Base-by-base conservation (phyloP, 2,797 vertebrate genomes). In the Spinibarbus caldwelli region DNA sequence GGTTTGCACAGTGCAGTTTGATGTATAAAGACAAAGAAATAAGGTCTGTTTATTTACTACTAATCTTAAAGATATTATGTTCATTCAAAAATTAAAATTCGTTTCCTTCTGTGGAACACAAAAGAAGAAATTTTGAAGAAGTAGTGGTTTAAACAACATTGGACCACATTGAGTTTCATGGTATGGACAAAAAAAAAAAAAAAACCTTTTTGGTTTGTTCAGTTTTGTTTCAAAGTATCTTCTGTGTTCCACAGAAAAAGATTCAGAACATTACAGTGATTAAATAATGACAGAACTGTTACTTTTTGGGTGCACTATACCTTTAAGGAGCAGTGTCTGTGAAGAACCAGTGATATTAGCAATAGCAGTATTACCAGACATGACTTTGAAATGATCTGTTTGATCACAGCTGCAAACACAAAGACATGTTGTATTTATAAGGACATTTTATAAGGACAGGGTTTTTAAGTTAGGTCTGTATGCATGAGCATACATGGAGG, bases 381-480 rank as follows among this genome's bases (percentile, higher is more conserved):
- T 64, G 15, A 43, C 19, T 62, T 64, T 41, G 9, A 43, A 66
- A 64, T 64, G 2, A 76, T 82, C 19, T n/a, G 21, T 81, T 29
- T 19, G 15, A 23, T 17, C 12, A 82, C n/a, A 29, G 12, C n/a
- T 82, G n/a, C 47, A 72, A 11, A 59, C 29, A 82, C n/a, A 47
- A 45, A 72, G 17, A 71, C 38, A 59, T 45, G 29, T 34, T 47
- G 54, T 52, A 47, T 75, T 3, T 64, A 34, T 49, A 14, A 52
- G 21, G 17, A 12, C n/a, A n/a, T n/a, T 59, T 26, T 59, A 26
- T 59, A 31, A 14, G 64, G 10, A 49, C 43, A 57, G 11, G 19
- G 80, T 21, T 68, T 82, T 71, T 85, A 23, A 75, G 68, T 36
- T 29, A 11, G 19, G 23, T 36, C 59, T 76, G 49, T 67, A 36